Base-by-base conservation (phyloP, 2,113 vertebrate genomes). In the Ptilorrhoa leucosticta region DNA sequence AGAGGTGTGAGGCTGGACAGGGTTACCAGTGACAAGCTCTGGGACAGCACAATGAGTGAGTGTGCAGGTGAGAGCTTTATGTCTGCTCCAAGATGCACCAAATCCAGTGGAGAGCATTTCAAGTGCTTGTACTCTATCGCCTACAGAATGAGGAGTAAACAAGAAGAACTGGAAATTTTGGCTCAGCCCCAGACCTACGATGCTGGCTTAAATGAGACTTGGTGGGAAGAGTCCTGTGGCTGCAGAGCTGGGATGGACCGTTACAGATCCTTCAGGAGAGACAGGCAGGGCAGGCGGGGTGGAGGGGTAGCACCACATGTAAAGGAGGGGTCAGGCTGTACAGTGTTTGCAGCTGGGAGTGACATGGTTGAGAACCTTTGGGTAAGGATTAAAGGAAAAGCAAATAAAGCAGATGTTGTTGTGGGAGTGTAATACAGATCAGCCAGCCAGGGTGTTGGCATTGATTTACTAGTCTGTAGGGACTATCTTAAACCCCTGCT, bases 81-180 rank as follows among this genome's bases (percentile, higher is more conserved):
- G 15, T 60, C 45, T 48, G 26, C 39, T 68, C 53, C 15, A 65
- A 13, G 13, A 15, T 19, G 8, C 15, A 69, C 14, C 15, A 63
- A 27, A 63, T 39, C 15, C 12, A 28, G 30, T 13, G 77, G 37
- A 40, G 24, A 21, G 5, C 21, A 40, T 51, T 64, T 76, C 31
- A 63, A 45, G 26, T 35, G 20, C 18, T 50, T 44, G 33, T 12
- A 27, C 13, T 1, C 4, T 18, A 22, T 30, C 0, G 1, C 4
- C 10, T 16, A 12, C 23, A 16, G 56, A 14, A 13, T 18, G 11
- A 45, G 23, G 19, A 83, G 47, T 26, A 61, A 60, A 42, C 8
- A 42, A 48, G 35, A 48, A 19, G n/a, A 60, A 26, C 13, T 33
- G n/a, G 27, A 72, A 60, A 9, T 42, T 53, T 71, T 77, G 39